Conservation (phyloP, 2,113 vertebrate species). For the Cisticola juncidis region DNA sequence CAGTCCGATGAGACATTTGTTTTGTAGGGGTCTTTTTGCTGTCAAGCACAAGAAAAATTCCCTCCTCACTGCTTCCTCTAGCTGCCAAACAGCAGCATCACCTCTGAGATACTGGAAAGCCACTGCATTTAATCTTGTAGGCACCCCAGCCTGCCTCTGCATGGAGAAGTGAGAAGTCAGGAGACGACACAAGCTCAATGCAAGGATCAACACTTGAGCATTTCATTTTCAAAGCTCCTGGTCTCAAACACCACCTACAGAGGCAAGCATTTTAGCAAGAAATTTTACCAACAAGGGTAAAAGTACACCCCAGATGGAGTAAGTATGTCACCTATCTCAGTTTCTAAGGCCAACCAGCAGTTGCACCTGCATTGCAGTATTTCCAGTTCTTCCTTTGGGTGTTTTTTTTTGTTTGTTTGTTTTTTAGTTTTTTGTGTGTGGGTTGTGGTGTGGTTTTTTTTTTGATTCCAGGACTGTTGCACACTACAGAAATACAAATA, state of each 20-base stretch:
- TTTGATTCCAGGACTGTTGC: background rate
- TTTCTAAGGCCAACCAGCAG: background rate
- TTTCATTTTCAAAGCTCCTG: background rate
- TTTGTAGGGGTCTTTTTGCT: background rate
- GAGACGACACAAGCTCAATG: fast-evolving
- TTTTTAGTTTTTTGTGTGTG: background rate
- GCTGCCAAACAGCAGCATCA: background rate
- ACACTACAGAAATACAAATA: background rate
- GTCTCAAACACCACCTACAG: background rate
- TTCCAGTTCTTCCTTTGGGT: background rate
- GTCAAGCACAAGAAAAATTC: background rate
- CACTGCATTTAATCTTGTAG: background rate
- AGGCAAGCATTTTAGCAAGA: background rate
- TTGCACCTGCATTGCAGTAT: background rate
- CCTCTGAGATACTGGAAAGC: background rate
- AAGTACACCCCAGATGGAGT: background rate
- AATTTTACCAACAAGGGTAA: background rate
- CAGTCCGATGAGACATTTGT: background rate
- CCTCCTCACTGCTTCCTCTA: background rate
- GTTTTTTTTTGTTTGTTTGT: background rate
- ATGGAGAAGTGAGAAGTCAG: background rate
- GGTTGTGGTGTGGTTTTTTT: too few relatives aligned
- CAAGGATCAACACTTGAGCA: background rate
- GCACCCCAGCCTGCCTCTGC: background rate
- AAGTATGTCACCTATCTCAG: background rate